Base-by-base conservation (phyloP, 2,888 invertebrate species). In the Synanthedon tipuliformis region DNA sequence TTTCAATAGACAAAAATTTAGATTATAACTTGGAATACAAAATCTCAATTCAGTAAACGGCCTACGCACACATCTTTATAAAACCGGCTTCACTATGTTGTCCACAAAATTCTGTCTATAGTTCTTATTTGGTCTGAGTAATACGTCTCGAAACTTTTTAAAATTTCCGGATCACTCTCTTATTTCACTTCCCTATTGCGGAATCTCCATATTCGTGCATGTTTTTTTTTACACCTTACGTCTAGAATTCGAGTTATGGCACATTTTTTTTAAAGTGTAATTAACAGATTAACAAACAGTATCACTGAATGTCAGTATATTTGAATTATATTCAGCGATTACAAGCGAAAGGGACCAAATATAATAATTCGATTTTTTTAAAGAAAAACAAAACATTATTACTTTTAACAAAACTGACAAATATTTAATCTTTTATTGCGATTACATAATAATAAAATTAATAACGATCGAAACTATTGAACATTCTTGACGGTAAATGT, bases 331-430 rank as follows among this genome's bases (percentile, higher is more conserved):
- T 78, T 79, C 77, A 79, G 73, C 65, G 68, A 81, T 83, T 86
- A 84, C 86, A 86, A 87, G 86, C 86, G 78, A 81, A 86, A 84
- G 86, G 86, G 86, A 87, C 86, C 86, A 87, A 87, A 80, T 81
- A 78, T 66, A 68, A 81, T 71, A 10, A 34, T 34, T 78, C 79
- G 71, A 75, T 63, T 60, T 69, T 71, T 15, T 16, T 23, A 23
- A 23, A 71, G 68, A 65, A 61, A 66, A 73, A 69, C 60, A 62
- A 52, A 34, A 72, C 63, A 69, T 68, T 70, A 63, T 70, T 67
- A 75, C 67, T 61, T 68, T 78, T 82, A 85, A 85, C 81, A 73
- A 73, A 66, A 83, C 82, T 84, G 68, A 84, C 79, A 75, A 23
- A 23, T 66, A 68, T 69, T 72, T 73, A 73, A 74, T 71, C 34